phyloP scores from a whole-genome alignment of 2,888 invertebrate genomes.

The Sphecodes monilicornis region DNA sequence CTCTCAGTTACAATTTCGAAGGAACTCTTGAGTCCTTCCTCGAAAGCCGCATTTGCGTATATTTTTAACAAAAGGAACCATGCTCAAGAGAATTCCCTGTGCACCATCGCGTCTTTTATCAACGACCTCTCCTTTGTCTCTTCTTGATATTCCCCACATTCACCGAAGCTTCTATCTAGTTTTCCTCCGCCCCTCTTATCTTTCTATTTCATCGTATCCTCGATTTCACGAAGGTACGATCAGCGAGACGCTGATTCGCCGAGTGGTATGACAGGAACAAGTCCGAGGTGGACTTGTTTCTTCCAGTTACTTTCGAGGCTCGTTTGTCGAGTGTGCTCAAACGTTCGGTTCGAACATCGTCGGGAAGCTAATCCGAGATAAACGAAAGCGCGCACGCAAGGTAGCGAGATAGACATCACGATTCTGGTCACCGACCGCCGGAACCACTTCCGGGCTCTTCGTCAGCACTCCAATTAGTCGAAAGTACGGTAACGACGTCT shows the following conservation, averaged over 20 bases:
- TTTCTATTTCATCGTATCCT: conserved; percentile 11
- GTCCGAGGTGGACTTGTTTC: conserved; percentile 39
- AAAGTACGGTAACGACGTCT: conserved; percentile 58
- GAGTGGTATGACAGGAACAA: background rate
- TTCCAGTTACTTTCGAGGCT: conserved; percentile 48
- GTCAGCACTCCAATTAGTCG: conserved; percentile 69
- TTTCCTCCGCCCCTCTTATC: background rate
- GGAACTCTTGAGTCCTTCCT: background rate
- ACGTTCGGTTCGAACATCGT: conserved; percentile 33
- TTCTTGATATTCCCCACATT: background rate
- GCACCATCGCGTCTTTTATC: background rate
- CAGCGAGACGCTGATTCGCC: conserved; percentile 35
- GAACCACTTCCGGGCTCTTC: conserved; percentile 59
- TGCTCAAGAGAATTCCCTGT: background rate
- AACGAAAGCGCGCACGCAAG: conserved; percentile 57
- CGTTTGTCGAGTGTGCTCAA: conserved; percentile 28
- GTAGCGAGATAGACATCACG: conserved; percentile 52
- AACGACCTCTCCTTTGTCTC: background rate
- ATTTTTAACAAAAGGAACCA: background rate
- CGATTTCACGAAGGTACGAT: conserved; percentile 9
- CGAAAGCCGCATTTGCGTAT: background rate
- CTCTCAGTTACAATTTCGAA: no score
- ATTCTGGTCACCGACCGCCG: conserved; percentile 60
- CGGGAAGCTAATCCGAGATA: conserved; percentile 64
- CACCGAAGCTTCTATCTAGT: background rate